Base-by-base conservation (phyloP, 1,140 invertebrate species). In the Batillaria attramentaria region DNA sequence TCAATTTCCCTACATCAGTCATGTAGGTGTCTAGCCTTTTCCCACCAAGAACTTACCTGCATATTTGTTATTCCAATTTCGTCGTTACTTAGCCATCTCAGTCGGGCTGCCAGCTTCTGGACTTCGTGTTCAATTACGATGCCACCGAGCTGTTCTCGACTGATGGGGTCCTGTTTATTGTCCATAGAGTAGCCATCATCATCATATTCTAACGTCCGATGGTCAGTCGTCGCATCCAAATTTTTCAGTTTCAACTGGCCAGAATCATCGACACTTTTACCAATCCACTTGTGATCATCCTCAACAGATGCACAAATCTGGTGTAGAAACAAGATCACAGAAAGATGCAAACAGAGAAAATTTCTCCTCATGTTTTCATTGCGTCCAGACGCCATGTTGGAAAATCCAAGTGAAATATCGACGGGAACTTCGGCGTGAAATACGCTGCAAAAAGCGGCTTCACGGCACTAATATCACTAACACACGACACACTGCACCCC, bases 21-120 rank as follows among this genome's bases (percentile, higher is more conserved):
- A n/a, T n/a, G n/a, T n/a, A n/a, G n/a, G n/a, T n/a, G n/a, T n/a
- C n/a, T n/a, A n/a, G n/a, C n/a, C n/a, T n/a, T n/a, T n/a, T n/a
- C n/a, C n/a, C n/a, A n/a, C n/a, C 24, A 77, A 60, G n/a, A 60
- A 83, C 83, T 79, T 82, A 90, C 93, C 90, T 93, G 92, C 88
- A 94, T 93, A 46, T 91, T 91, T 24, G 92, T 89, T 73, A 93
- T 90, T 37, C 92, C 92, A 79, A 94, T 88, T 90, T 94, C 93
- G 80, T 93, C 90, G 88, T 93, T 93, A 60, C 89, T 87, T 79
- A 87, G 90, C 91, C 80, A 89, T 57, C 89, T 80, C 10, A 91
- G 77, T 68, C 87, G 79, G 10, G 86, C 83, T 35, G 86, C 87
- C 31, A 91, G 84, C 69, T 83, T 84, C 76, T 87, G 85, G 4